Evolutionary conservation across 2,113 vertebrate species (phyloP).

Genomic region (Phylloscopus trochiloides): DNA sequence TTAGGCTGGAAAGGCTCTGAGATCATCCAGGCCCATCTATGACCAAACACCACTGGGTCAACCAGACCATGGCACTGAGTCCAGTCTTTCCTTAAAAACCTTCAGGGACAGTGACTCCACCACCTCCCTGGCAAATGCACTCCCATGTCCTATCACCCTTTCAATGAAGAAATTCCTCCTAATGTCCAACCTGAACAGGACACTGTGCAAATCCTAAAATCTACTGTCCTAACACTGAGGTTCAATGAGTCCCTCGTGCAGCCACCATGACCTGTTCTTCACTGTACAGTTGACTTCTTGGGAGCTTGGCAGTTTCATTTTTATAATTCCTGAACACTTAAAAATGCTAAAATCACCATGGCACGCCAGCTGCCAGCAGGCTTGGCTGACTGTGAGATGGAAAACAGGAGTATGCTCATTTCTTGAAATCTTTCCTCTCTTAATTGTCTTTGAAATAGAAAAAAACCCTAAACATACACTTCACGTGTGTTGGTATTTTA

Average conservation of each 20-base stretch:
- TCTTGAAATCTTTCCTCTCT: neutral
- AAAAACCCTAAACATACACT: neutral
- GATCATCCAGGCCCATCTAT: neutral
- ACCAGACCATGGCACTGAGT: neutral
- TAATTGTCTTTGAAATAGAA: neutral
- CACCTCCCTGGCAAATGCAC: neutral
- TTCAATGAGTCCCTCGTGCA: neutral
- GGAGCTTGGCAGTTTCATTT: neutral
- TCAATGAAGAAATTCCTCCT: neutral
- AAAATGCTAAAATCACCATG: neutral
- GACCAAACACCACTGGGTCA: neutral
- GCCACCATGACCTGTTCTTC: neutral
- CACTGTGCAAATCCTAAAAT: neutral
- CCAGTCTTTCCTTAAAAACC: neutral
- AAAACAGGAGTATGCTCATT: neutral
- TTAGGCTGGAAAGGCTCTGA: neutral
- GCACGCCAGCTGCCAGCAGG: neutral
- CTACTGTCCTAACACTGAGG: neutral
- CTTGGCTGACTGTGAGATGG: neutral
- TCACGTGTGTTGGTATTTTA: neutral
- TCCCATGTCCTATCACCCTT: neutral
- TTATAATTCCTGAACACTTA: neutral
- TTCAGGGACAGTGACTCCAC: neutral
- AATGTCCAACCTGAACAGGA: neutral
- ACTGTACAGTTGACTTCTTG: neutral